Base-by-base conservation (phyloP, 2,888 invertebrate genomes). In the Helleia helle region DNA sequence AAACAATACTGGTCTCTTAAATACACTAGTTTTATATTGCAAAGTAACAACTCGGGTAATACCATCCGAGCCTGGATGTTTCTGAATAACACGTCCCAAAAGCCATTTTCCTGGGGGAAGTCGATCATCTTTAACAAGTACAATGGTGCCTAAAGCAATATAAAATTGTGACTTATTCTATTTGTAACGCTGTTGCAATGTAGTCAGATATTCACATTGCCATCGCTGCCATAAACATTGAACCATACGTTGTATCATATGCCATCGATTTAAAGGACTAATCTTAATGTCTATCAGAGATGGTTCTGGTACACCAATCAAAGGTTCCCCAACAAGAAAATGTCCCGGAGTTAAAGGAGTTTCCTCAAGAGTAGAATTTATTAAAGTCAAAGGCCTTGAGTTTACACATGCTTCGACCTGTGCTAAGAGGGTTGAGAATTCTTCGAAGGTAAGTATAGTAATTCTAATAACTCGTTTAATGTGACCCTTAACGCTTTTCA, bases 381-480 rank as follows among this genome's bases (percentile, higher is more conserved):
- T 18, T 5, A 43, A 8, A 13, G 48, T 48, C 11, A 48, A 42
- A 28, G 50, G 50, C 15, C 48, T 44, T 3, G 48, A 50, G 13
- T 50, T 50, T 5, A 50, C 44, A 41, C 44, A 46, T 11, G 47
- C 40, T 34, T 50, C 50, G 11, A 47, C 37, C 37, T 50, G 50
- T 6, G 34, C 14, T 12, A 42, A 17, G 1, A 47, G 22, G 17
- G 45, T 45, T 13, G 37, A 4, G n/a, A 43, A 30, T 36, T 49
- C 45, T 30, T 47, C 47, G 12, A 18, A 47, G 5, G 47, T 49
- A 0, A 47, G 34, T 7, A 12, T 6, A 0, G 44, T 22, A 12
- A 40, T 36, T 3, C 44, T 46, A 9, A 51, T 41, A n/a, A 46
- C 46, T 4, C 49, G 43, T 41, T 45, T 46, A 1, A 51, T 11